Conservation (phyloP, 2,797 vertebrate genomes). For the Rhadinocentrus ornatus region DNA sequence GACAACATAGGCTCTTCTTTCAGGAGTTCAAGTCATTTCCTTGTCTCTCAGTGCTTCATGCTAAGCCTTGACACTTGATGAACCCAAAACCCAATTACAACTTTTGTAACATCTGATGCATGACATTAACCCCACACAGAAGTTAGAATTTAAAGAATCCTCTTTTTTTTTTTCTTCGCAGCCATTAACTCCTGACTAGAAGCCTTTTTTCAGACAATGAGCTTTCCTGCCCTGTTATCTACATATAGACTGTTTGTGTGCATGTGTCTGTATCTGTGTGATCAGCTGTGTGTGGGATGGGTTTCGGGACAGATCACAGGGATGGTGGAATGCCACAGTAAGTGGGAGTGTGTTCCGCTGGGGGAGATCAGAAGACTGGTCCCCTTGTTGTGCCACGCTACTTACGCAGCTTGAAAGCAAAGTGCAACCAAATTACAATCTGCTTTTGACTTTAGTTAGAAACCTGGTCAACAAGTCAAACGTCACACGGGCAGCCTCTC, state of each 20-base stretch:
- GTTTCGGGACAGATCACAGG: slow-evolving; percentile 68
- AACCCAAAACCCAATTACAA: slow-evolving; percentile 14
- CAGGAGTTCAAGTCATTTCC: neutral
- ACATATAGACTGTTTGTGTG: slow-evolving; percentile 40
- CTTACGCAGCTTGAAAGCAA: slow-evolving; percentile 57
- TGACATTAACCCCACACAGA: slow-evolving; percentile 8
- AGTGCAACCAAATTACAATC: slow-evolving; percentile 50
- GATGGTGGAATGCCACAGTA: slow-evolving; percentile 63
- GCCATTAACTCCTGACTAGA: slow-evolving; percentile 50
- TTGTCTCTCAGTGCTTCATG: neutral
- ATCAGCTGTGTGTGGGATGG: slow-evolving; percentile 64
- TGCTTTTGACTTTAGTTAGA: slow-evolving; percentile 20
- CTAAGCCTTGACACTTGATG: neutral
- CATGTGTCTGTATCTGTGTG: slow-evolving; percentile 38
- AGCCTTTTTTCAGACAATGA: slow-evolving; percentile 46
- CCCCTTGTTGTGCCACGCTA: slow-evolving; percentile 50
- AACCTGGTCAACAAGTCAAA: slow-evolving; percentile 12
- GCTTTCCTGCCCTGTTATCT: slow-evolving; percentile 69
- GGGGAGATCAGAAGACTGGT: slow-evolving; percentile 50
- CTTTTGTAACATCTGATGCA: neutral
- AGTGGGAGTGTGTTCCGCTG: slow-evolving; percentile 70
- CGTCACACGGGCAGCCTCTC: slow-evolving; percentile 9
- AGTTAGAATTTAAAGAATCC: slow-evolving; percentile 9
- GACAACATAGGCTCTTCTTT: slow-evolving; percentile 9
- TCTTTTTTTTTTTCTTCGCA: slow-evolving; percentile 25